Base-by-base conservation (phyloP, 2,888 invertebrate genomes). In the Drosophila siamana region DNA sequence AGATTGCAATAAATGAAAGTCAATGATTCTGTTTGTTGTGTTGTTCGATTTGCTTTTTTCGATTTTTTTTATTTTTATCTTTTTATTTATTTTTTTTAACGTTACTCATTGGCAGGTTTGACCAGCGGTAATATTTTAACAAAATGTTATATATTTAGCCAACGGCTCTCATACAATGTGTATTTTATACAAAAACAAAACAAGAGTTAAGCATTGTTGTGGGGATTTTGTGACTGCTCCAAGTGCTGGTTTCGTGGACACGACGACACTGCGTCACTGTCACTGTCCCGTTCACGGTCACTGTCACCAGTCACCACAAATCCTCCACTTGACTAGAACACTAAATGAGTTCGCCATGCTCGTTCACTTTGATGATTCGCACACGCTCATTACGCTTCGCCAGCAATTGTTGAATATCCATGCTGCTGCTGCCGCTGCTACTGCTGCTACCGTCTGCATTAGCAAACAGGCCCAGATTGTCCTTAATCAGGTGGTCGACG, bases 311-410 rank as follows among this genome's bases (percentile, higher is more conserved):
- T 33, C 33, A 33, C 11, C 5, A 33, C 11, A 9, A 33, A 33
- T 33, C 33, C 33, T 33, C 28, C 4, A 33, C 5, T 46, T 83
- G 81, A 80, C 86, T 86, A 77, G 81, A 77, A 57, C 74, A 57
- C 77, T 88, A 90, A 63, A 91, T 90, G 28, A 91, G 84, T 74
- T 91, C 90, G 48, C 91, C 91, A 52, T 86, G 89, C 72, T 91
- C 90, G 64, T 91, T 90, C 40, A 91, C 89, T 78, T 84, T 89
- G 60, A 90, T 89, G 13, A 91, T 73, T 28, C 86, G 89, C 26
- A 90, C 88, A 11, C 83, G 86, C 41, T 82, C 78, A 40, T 90
- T 78, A 0, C 86, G 88, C 41, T 89, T 90, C n/a, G 90, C 83
- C 5, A 91, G 80, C 43, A 91, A 74, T 64, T 90, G 81, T 48